Conservation (phyloP, 2,888 invertebrate genomes). For the Ctena decussata region DNA sequence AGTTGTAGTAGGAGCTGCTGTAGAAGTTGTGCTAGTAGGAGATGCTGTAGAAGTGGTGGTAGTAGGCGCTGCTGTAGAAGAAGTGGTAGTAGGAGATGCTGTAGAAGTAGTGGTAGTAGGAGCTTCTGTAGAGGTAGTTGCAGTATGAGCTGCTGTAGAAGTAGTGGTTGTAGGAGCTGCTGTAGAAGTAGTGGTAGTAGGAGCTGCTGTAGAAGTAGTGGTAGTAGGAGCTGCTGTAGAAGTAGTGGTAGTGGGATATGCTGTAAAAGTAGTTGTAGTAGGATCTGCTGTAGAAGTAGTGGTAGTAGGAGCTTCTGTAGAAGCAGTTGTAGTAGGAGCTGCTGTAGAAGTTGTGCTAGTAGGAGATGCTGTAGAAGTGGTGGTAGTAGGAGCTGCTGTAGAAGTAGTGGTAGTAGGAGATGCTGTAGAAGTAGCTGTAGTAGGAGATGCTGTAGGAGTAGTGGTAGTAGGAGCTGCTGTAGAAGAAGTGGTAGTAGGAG, state of each 20-base stretch:
- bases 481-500: neutral
- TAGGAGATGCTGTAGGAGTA: neutral
- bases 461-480: neutral
- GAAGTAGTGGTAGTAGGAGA: neutral
- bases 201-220: constrained; percentile 3
- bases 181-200: neutral
- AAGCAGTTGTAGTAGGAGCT: neutral
- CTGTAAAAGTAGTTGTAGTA: no score
- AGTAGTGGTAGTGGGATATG: neutral
- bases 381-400: neutral
- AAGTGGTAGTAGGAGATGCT: constrained; percentile 7
- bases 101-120: constrained; percentile 14
- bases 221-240: constrained; percentile 4
- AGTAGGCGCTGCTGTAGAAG: constrained; percentile 5
- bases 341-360: neutral
- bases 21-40: neutral
- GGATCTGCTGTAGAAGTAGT: neutral
- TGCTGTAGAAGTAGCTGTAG: neutral
- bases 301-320: constrained; percentile 13
- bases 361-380: neutral
- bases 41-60: neutral
- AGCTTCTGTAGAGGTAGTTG: neutral
- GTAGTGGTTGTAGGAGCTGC: constrained; percentile 1
- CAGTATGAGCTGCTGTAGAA: neutral
- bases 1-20: neutral